Base-by-base conservation (phyloP, 1,140 invertebrate genomes). In the Aphaenogaster ashmeadi region DNA sequence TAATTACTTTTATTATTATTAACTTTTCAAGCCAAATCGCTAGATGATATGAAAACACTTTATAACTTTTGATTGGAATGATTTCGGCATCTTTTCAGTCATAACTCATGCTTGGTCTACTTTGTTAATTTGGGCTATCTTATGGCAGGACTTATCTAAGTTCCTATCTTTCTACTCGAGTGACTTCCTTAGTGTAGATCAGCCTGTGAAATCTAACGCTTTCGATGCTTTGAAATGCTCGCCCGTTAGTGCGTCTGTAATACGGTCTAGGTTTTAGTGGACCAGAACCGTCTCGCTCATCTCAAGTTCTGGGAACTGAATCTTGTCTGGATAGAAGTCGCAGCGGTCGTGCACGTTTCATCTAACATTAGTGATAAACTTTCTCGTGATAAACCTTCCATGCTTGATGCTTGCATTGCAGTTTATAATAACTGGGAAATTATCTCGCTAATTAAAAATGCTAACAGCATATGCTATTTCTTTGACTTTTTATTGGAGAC, bases 231-330 rank as follows among this genome's bases (percentile, higher is more conserved):
- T 75, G 83, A 66, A 88, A 69, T 44, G 33, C 52, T 87, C 78
- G 75, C 21, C 64, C 72, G 67, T 64, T 78, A 47, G 71, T 74
- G 72, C 18, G 3, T 85, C 87, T 67, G 56, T 8, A 58, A 52
- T 9, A 38, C 41, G 33, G 60, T 77, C 74, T 86, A 64, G 78
- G 47, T 78, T 67, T 87, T 85, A 91, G 89, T 92, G 92, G 92
- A 94, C 92, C 92, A 93, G 88, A 92, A 93, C 93, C 85, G 87
- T 93, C 92, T 78, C 91, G 92, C 93, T 93, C 88, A 89, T 94
- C 93, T 94, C 92, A 88, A 69, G 92, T 93, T 93, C 89, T 91
- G 89, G 64, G 77, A 86, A 88, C 52, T 50, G 66, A 62, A 54
- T 15, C 33, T 38, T n/a, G 41, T 60, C 18, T 50, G 54, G 27